Evolutionary conservation across 2,113 vertebrate genomes (phyloP).

Genomic region (Erythrolamprus reginae): DNA sequence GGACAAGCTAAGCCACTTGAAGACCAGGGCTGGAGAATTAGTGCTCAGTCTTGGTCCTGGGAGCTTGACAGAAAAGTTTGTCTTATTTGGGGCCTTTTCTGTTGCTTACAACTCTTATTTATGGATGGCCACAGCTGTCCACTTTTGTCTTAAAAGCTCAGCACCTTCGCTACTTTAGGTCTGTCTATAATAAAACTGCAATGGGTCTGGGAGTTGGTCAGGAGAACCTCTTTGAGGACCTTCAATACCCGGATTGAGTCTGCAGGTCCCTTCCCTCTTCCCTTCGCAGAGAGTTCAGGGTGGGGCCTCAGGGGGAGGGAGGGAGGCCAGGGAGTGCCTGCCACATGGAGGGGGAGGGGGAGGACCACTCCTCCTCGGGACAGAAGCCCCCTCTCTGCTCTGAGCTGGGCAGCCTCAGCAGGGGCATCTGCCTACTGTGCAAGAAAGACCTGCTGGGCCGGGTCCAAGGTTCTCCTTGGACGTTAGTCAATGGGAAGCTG

Average conservation of each 20-base stretch:
- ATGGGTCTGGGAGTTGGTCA: background rate
- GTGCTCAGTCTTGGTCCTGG: background rate
- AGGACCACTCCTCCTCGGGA: background rate
- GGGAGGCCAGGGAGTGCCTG: background rate
- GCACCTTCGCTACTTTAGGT: background rate
- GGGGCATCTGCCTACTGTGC: background rate
- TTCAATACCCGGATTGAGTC: background rate
- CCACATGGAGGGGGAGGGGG: background rate
- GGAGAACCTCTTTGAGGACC: background rate
- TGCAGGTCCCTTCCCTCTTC: background rate
- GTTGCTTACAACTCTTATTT: background rate
- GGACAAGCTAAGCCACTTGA: background rate
- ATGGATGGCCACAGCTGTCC: background rate
- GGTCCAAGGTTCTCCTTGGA: conserved; percentile 70
- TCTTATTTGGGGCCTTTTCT: background rate
- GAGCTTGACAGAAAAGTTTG: background rate
- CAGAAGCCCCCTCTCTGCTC: background rate
- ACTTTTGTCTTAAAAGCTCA: background rate
- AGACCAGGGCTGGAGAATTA: background rate
- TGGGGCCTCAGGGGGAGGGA: background rate
- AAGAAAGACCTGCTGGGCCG: background rate
- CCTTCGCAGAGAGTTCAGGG: background rate
- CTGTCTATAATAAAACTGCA: background rate
- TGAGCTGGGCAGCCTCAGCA: background rate
- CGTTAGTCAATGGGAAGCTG: conserved; percentile 52